phyloP scores from a whole-genome alignment of 2,888 invertebrate genomes.

The Drosophila longiperda region DNA sequence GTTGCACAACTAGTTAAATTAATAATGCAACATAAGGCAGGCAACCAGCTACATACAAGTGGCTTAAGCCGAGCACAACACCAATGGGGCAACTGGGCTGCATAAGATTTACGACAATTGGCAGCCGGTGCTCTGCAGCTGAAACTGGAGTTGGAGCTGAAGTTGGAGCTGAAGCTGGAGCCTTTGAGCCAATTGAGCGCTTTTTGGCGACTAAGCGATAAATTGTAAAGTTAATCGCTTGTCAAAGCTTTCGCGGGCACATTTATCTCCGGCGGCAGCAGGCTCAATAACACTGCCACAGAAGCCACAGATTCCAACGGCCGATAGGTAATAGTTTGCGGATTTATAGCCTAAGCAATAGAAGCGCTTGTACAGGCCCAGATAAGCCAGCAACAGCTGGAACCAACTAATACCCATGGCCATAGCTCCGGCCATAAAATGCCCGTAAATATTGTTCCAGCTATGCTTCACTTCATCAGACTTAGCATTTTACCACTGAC shows the following conservation, averaged over 20 bases:
- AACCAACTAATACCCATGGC: slow-evolving; percentile 7
- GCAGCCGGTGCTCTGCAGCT: slow-evolving; percentile 21
- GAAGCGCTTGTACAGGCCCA: slow-evolving; percentile 5
- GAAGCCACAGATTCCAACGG: slow-evolving; percentile 36
- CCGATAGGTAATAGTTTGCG: slow-evolving; percentile 43
- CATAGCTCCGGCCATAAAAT: slow-evolving; percentile 29
- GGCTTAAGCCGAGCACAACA: slow-evolving; percentile 6
- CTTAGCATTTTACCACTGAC: slow-evolving; percentile 52
- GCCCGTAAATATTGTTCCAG: slow-evolving; percentile 8
- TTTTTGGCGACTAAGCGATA: slow-evolving; percentile 60
- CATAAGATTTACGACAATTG: slow-evolving; percentile 73
- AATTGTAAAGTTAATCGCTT: slow-evolving; percentile 80
- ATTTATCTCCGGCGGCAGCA: slow-evolving; percentile 62
- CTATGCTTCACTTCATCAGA: slow-evolving; percentile 26
- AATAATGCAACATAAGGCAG: slow-evolving; percentile 75
- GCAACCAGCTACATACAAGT: background rate
- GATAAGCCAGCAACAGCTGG: background rate
- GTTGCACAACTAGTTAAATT: slow-evolving; percentile 81
- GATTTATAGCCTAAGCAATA: slow-evolving; percentile 38
- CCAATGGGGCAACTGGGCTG: slow-evolving; percentile 7
- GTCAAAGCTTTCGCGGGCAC: slow-evolving; percentile 74
- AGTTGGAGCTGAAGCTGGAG: background rate
- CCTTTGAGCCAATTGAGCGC: slow-evolving; percentile 39
- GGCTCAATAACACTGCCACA: slow-evolving; percentile 18
- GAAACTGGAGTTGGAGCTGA: background rate